Conservation (phyloP, 2,113 vertebrate genomes). For the Sterna hirundo region DNA sequence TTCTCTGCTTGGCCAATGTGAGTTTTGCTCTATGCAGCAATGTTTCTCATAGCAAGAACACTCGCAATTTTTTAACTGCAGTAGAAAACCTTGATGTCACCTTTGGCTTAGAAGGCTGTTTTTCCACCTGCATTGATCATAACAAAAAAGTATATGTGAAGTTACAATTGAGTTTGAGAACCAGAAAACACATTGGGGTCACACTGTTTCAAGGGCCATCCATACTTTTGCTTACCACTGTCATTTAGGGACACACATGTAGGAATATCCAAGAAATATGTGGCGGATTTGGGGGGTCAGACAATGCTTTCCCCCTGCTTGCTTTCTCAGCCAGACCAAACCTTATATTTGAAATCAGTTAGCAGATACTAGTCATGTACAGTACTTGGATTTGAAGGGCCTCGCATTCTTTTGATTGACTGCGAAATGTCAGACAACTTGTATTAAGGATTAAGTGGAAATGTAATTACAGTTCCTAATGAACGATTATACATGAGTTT, state of each 20-base stretch:
- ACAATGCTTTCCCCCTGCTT: background rate
- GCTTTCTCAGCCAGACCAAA: background rate
- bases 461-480: constrained; percentile 23
- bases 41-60: background rate
- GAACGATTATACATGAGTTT: background rate
- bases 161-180: background rate
- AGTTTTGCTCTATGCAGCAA: background rate
- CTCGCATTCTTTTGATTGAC: background rate
- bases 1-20: background rate
- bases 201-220: background rate
- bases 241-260: background rate
- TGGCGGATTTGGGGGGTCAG: background rate
- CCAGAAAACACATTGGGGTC: background rate
- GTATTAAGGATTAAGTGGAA: background rate
- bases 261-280: background rate
- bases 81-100: background rate
- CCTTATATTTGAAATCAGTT: background rate
- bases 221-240: background rate
- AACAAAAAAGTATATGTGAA: background rate
- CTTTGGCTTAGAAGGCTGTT: background rate
- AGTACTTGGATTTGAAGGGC: background rate
- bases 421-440: background rate
- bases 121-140: background rate
- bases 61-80: background rate
- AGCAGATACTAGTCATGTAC: background rate